Evolutionary conservation across 92 coral and sea anemone genomes (phyloP).

Genomic region (Galaxea fascicularis): DNA sequence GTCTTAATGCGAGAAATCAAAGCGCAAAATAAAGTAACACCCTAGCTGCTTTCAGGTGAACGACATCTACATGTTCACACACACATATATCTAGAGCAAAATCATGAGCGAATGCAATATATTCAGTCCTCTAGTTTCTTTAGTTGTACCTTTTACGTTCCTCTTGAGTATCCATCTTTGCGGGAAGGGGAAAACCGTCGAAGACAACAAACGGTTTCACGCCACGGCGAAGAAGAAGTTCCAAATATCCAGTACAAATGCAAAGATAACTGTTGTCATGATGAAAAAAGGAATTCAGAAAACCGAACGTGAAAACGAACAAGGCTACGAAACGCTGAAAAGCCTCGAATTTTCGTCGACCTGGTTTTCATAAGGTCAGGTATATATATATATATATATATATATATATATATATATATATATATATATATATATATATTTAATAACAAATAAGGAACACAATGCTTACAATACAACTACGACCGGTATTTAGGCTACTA

Average conservation of each 20-base stretch:
- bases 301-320: no score
- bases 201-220: constrained; percentile 10
- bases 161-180: not conserved
- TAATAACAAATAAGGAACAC: no score
- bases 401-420: no score
- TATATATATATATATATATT: no score
- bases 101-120: not conserved
- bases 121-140: not conserved
- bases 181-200: not conserved
- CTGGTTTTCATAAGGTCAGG: no score
- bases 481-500: no score
- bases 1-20: not conserved
- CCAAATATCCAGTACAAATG: constrained; percentile 2
- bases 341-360: no score
- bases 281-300: not conserved
- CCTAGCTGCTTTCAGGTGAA: not conserved
- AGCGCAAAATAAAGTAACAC: not conserved
- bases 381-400: no score
- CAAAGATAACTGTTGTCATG: not conserved
- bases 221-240: constrained; percentile 2
- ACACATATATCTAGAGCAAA: not conserved
- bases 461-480: no score
- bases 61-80: no score
- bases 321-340: no score
- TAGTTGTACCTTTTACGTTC: not conserved